A percentile compares a stretch with the other conserved stretches of the same genome.
Conservation (phyloP, 1,140 invertebrate species). For the Lethocerus indicus region DNA sequence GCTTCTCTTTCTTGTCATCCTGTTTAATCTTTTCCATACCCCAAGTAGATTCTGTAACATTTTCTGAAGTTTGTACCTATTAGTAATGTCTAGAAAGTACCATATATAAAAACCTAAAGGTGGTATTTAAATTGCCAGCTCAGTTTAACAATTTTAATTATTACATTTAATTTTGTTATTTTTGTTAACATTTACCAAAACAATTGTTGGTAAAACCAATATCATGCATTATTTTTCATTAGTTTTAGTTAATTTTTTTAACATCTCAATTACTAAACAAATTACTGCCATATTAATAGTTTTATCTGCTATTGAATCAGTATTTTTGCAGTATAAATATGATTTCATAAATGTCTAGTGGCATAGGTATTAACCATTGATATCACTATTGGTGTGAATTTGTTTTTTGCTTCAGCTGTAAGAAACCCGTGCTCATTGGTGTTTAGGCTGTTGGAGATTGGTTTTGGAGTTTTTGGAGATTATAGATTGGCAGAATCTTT, state of each 20-base stretch:
- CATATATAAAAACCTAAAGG: too few species aligned
- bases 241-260: neutral
- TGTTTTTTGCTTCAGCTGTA: neutral
- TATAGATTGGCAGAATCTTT: neutral
- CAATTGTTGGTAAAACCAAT: neutral
- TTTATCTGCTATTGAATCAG: neutral
- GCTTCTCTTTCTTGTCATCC: too few species aligned
- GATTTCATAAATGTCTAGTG: neutral
- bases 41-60: too few species aligned
- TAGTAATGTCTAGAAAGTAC: too few species aligned
- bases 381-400: neutral
- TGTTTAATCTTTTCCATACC: too few species aligned
- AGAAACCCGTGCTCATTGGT: neutral
- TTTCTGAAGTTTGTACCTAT: too few species aligned
- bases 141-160: neutral
- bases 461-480: neutral
- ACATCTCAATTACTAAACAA: neutral
- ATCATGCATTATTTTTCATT: neutral
- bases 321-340: neutral
- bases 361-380: neutral
- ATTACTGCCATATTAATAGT: neutral
- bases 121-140: neutral
- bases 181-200: neutral
- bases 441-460: neutral
- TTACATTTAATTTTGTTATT: neutral